phyloP scores from a whole-genome alignment of 2,797 vertebrate genomes.

The Coregonus sp. region DNA sequence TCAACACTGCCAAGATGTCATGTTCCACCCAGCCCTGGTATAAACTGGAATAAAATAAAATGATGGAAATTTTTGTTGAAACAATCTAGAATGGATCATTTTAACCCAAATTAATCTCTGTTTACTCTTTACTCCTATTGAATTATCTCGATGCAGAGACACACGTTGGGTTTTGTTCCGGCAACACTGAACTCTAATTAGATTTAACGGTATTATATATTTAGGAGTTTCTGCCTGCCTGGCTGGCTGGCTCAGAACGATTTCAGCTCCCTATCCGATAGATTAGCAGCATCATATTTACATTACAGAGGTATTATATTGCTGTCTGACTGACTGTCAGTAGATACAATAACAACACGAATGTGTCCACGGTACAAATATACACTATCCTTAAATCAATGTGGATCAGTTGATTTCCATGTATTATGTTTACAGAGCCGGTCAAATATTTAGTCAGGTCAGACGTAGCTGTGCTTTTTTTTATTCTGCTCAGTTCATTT shows the following conservation, averaged over 20 bases:
- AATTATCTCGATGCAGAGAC: slow-evolving; percentile 50
- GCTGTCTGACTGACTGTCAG: slow-evolving; percentile 53
- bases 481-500: slow-evolving; percentile 52
- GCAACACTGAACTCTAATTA: slow-evolving; percentile 61
- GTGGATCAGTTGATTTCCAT: slow-evolving; percentile 60
- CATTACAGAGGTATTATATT: slow-evolving; percentile 57
- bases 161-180: slow-evolving; percentile 48
- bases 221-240: slow-evolving; percentile 54
- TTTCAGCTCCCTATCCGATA: slow-evolving; percentile 57
- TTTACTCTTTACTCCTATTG: slow-evolving; percentile 39
- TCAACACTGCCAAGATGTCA: slow-evolving; percentile 31
- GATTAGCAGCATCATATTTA: slow-evolving; percentile 67
- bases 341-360: slow-evolving; percentile 50
- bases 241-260: slow-evolving; percentile 56
- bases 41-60: slow-evolving; percentile 36
- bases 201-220: slow-evolving; percentile 65
- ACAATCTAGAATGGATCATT: slow-evolving; percentile 40
- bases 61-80: slow-evolving; percentile 47
- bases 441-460: slow-evolving; percentile 62
- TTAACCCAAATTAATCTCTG: slow-evolving; percentile 25
- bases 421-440: slow-evolving; percentile 39
- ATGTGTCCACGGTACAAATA: slow-evolving; percentile 47
- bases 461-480: slow-evolving; percentile 40
- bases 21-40: slow-evolving; percentile 14
- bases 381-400: slow-evolving; percentile 55